Evolutionary conservation across 2,797 vertebrate genomes (phyloP).

Genomic region (Sebastes vulpes): DNA sequence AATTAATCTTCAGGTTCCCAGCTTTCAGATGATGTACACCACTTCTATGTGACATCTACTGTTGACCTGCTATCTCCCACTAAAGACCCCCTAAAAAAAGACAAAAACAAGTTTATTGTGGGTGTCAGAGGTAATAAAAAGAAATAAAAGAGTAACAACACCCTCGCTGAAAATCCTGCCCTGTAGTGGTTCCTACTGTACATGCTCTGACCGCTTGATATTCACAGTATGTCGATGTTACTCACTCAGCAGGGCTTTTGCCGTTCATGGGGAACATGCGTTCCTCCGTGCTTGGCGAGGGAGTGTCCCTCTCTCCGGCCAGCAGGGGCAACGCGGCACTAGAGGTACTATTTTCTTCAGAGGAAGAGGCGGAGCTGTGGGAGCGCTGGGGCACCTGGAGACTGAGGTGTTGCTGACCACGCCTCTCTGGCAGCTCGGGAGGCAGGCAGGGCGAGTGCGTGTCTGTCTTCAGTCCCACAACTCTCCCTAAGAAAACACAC

Average conservation of each 20-base stretch:
- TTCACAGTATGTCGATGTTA: slow-evolving; percentile 1
- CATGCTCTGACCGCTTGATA: neutral
- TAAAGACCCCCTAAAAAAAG: no score
- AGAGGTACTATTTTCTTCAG: slow-evolving; percentile 95
- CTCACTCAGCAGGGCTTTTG: slow-evolving; percentile 90
- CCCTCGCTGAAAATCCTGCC: neutral
- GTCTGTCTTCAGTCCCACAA: slow-evolving; percentile 87
- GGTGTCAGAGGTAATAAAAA: no score
- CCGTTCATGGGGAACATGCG: slow-evolving; percentile 82
- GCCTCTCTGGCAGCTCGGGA: slow-evolving; percentile 88
- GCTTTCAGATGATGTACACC: no score
- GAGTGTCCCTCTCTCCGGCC: slow-evolving; percentile 92
- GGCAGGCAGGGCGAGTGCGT: slow-evolving; percentile 88
- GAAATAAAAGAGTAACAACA: neutral
- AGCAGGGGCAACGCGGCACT: slow-evolving; percentile 94
- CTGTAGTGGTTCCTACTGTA: neutral
- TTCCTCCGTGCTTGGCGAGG: slow-evolving; percentile 89
- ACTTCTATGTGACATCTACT: no score
- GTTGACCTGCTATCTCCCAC: no score
- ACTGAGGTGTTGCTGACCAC: slow-evolving; percentile 89
- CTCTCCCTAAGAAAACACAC: slow-evolving; percentile 81
- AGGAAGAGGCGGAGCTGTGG: slow-evolving; percentile 96
- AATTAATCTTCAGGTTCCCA: no score
- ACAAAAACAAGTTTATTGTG: no score
- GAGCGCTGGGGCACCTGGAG: slow-evolving; percentile 94